Percentiles rank a stretch among this genome's conserved stretches.
Evolutionary conservation across 2,797 vertebrate genomes (phyloP).

Genomic region (Crax fasciolata): DNA sequence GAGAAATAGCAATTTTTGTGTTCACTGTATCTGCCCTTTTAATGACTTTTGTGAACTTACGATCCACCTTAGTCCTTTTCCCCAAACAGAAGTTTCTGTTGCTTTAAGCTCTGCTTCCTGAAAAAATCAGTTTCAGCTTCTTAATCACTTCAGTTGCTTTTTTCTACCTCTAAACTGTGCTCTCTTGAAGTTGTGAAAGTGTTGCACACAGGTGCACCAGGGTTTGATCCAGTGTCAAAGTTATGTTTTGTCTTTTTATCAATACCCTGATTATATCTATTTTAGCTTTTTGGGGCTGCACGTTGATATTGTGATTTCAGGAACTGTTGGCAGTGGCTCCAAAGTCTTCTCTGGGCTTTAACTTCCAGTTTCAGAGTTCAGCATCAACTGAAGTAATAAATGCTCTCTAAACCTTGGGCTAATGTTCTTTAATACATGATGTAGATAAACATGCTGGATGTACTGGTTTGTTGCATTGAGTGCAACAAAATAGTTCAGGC

Average conservation of each 20-base stretch:
- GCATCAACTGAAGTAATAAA: background rate
- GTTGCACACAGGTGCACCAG: background rate
- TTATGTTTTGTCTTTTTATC: background rate
- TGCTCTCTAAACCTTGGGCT: background rate
- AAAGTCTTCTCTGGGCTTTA: background rate
- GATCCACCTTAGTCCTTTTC: background rate
- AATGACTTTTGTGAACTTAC: background rate
- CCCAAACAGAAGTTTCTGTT: background rate
- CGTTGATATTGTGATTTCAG: background rate
- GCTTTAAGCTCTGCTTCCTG: background rate
- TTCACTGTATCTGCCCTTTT: background rate
- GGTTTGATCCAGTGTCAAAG: background rate
- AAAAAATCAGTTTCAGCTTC: background rate
- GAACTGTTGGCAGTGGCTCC: background rate
- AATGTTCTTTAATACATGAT: background rate
- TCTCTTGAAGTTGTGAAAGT: background rate
- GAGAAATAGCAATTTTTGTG: background rate
- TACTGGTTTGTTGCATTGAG: background rate
- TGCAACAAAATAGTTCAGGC: background rate
- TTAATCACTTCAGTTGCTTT: background rate
- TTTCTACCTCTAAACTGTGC: background rate
- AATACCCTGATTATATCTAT: background rate
- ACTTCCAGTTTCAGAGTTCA: background rate
- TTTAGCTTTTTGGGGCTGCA: background rate
- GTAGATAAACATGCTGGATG: background rate